Evolutionary conservation across 1,140 invertebrate species (phyloP).

Genomic region (Oedothorax gibbosus): DNA sequence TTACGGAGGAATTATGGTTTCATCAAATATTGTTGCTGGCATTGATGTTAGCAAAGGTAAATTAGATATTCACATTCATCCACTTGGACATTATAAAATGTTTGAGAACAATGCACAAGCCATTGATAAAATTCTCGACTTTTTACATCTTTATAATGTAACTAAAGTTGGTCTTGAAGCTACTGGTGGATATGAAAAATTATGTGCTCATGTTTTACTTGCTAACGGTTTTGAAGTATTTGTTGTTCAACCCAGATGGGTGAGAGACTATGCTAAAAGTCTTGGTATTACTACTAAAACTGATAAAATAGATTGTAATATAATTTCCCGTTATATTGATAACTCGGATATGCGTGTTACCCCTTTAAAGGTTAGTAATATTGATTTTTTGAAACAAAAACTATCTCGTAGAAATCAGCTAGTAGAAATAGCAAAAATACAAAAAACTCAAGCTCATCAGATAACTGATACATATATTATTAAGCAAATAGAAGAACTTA

Average conservation of each 20-base stretch:
- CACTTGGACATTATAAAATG: neutral
- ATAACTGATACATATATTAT: neutral
- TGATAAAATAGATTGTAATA: slow-evolving; percentile 3
- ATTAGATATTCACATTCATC: neutral
- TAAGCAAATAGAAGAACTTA: neutral
- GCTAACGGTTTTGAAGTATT: neutral
- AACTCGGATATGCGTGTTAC: neutral
- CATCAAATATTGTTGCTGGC: neutral
- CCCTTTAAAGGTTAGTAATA: neutral
- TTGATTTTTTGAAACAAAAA: neutral
- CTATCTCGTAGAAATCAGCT: neutral
- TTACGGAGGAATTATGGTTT: neutral
- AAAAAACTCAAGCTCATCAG: neutral
- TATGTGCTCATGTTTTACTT: neutral
- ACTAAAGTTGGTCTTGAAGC: neutral
- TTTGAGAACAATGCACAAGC: neutral
- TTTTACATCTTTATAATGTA: slow-evolving; percentile 3
- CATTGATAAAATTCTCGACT: neutral
- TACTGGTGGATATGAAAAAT: neutral
- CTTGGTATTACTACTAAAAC: neutral
- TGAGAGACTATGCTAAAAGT: neutral
- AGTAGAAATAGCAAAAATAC: neutral
- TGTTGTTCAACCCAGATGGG: neutral
- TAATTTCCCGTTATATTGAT: neutral
- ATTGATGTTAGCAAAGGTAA: neutral